Evolutionary conservation across 1,140 invertebrate species (phyloP).

Genomic region (Adoxophyes honmai): DNA sequence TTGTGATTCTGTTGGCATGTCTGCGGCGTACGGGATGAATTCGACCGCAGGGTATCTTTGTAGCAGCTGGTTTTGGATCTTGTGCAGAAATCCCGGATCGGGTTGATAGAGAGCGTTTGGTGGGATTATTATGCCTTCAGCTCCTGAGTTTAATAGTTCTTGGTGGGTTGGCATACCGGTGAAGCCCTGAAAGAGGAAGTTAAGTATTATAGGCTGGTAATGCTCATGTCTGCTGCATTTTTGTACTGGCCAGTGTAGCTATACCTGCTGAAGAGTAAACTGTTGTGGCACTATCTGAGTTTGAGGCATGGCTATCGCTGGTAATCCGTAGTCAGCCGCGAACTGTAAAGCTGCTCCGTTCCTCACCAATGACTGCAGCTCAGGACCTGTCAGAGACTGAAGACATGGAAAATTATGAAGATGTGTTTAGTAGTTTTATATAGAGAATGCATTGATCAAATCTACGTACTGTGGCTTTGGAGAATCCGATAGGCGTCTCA

Average conservation of each 20-base stretch:
- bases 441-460: background rate
- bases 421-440: background rate
- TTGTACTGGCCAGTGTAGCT: background rate
- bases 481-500: conserved; percentile 57
- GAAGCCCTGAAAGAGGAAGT: conserved; percentile 47
- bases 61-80: conserved; percentile 58
- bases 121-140: conserved; percentile 56
- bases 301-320: conserved; percentile 50
- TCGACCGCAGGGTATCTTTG: conserved; percentile 55
- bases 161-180: conserved; percentile 44
- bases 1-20: conserved; percentile 23
- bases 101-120: conserved; percentile 56
- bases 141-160: conserved; percentile 47
- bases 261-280: conserved; percentile 51
- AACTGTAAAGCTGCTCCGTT: conserved; percentile 76
- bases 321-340: conserved; percentile 56
- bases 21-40: conserved; percentile 55
- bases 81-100: conserved; percentile 60
- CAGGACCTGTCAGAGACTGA: conserved; percentile 72
- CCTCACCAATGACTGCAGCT: conserved; percentile 78
- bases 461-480: conserved; percentile 49
- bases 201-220: too few species aligned
- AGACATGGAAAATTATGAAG: conserved; percentile 23
- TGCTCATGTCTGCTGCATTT: too few species aligned
- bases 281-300: conserved; percentile 55